Evolutionary conservation across 30 jellyfish, hydroid and myxozoan species (phyloP).

Genomic region (Aurelia aurita): DNA sequence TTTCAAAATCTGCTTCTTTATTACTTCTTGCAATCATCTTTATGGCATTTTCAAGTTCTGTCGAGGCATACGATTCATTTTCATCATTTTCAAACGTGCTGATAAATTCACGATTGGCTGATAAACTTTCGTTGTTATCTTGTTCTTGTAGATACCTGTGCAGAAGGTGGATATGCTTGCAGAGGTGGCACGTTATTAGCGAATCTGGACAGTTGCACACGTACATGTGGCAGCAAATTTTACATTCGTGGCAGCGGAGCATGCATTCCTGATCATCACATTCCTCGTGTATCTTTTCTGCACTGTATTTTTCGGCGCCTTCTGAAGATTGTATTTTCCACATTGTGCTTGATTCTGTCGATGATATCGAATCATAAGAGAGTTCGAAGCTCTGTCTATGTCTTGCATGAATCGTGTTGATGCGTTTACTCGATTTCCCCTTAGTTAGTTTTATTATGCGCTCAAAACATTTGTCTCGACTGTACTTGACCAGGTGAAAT

Average conservation of each 20-base stretch:
- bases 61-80: background rate
- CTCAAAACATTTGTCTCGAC: background rate
- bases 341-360: conserved; percentile 1
- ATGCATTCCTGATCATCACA: conserved; percentile 1
- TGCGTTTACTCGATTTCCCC: background rate
- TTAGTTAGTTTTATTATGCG: background rate
- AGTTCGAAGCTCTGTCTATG: conserved; percentile 6
- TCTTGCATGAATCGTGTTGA: background rate
- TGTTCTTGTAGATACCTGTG: no score
- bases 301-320: background rate
- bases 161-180: no score
- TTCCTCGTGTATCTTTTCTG: background rate
- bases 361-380: background rate
- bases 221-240: conserved; percentile 4
- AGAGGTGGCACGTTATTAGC: no score
- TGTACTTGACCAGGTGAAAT: no score
- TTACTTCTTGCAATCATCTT: conserved; percentile 2
- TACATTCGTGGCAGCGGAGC: conserved; percentile 4
- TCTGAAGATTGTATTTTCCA: conserved; percentile 1
- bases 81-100: background rate
- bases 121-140: background rate
- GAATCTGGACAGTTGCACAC: no score
- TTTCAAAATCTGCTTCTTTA: background rate
- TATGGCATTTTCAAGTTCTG: background rate
- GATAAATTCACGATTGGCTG: background rate